Conservation (phyloP, 2,888 invertebrate genomes). For the Platerodrilus igneus region DNA sequence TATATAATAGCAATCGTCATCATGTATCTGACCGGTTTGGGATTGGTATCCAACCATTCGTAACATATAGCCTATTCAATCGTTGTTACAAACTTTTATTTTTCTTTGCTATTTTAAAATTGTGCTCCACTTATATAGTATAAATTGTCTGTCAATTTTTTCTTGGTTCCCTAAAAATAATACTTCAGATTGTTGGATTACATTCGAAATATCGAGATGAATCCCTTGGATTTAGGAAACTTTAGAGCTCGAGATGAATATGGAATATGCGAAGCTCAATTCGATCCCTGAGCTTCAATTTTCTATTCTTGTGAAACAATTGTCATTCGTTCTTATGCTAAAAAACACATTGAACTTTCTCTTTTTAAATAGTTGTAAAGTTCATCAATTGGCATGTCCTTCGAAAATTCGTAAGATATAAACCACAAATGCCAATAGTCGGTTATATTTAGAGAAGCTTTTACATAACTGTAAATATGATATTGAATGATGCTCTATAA, state of each 20-base stretch:
- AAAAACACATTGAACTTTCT: too few relatives aligned
- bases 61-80: conserved; percentile 35
- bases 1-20: conserved; percentile 39
- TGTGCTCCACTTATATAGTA: conserved; percentile 35
- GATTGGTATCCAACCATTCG: conserved; percentile 34
- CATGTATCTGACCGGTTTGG: conserved; percentile 37
- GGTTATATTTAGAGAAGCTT: too few relatives aligned
- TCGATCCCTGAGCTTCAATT: conserved; percentile 22
- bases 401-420: too few relatives aligned
- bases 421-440: too few relatives aligned
- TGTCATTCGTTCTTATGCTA: conserved; percentile 22
- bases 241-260: conserved; percentile 23
- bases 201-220: conserved; percentile 21
- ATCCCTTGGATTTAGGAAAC: conserved; percentile 22
- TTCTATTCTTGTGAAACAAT: conserved; percentile 22
- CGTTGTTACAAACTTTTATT: conserved; percentile 33
- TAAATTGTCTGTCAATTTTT: conserved; percentile 39
- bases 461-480: too few relatives aligned
- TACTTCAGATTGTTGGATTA: conserved; percentile 20
- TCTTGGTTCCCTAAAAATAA: conserved; percentile 32
- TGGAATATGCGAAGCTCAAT: conserved; percentile 22
- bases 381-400: too few relatives aligned
- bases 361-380: too few relatives aligned
- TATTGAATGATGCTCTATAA: too few relatives aligned
- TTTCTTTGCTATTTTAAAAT: conserved; percentile 34